phyloP scores from a whole-genome alignment of 2,888 invertebrate genomes.

The Aporophyla nigra region DNA sequence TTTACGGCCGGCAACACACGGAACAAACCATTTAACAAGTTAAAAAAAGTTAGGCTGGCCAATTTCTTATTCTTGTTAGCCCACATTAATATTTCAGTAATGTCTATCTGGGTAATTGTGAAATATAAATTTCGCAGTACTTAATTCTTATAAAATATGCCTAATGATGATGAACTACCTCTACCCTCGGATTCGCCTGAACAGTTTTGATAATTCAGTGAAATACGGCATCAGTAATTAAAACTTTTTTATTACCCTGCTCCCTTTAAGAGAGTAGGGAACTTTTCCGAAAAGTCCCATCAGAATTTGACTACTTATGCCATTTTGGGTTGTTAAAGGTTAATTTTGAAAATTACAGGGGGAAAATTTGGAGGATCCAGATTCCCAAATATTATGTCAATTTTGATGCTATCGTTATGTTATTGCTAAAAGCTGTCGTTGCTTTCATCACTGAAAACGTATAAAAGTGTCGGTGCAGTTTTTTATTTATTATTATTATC shows the following conservation, averaged over 20 bases:
- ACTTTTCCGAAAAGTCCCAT: conserved; percentile 52
- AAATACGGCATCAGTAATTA: conserved; percentile 66
- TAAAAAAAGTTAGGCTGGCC: no score
- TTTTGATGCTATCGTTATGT: background rate
- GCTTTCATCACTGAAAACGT: background rate
- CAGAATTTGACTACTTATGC: conserved; percentile 47
- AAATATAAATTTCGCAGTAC: background rate
- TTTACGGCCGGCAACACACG: no score
- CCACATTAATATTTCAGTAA: background rate
- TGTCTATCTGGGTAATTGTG: background rate
- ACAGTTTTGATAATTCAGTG: conserved; percentile 59
- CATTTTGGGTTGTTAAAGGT: conserved; percentile 45
- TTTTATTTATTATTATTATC: no score
- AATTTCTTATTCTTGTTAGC: background rate
- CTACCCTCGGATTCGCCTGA: conserved; percentile 27
- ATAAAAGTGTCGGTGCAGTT: background rate
- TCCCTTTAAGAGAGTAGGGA: conserved; percentile 41
- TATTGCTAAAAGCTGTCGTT: background rate
- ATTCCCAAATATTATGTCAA: conserved; percentile 16
- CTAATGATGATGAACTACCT: conserved; percentile 52
- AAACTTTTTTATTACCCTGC: conserved; percentile 66
- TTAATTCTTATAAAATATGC: conserved; percentile 10
- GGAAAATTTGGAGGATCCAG: background rate
- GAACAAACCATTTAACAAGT: no score
- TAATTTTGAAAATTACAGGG: conserved; percentile 48